Conservation (phyloP, 2,797 vertebrate species). For the Crax fasciolata region DNA sequence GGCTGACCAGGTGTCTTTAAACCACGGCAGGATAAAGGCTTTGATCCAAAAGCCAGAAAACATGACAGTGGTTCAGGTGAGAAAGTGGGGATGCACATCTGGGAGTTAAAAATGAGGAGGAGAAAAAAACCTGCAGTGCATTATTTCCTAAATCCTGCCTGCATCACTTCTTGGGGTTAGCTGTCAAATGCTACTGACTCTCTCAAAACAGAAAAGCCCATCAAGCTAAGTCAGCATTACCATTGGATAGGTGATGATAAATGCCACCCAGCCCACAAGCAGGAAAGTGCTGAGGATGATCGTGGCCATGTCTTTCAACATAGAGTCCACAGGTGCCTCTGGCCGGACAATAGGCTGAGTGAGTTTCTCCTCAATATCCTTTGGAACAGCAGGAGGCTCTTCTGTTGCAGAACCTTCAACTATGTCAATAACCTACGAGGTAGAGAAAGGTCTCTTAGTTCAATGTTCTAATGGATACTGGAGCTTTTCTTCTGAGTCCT, state of each 20-base stretch:
- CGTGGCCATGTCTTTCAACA: slow-evolving; percentile 97
- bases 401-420: slow-evolving; percentile 87
- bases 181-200: background rate
- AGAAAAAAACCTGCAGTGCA: background rate
- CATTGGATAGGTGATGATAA: slow-evolving; percentile 96
- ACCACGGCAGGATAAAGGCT: background rate
- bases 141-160: background rate
- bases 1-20: background rate
- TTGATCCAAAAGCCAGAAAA: background rate
- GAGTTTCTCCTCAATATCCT: slow-evolving; percentile 86
- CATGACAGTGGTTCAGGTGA: background rate
- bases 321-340: slow-evolving; percentile 92
- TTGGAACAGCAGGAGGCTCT: slow-evolving; percentile 69
- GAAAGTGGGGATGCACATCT: background rate
- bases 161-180: background rate
- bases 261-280: slow-evolving; percentile 95
- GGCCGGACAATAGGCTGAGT: slow-evolving; percentile 71
- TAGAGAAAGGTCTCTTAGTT: slow-evolving; percentile 30
- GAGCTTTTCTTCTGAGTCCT: background rate
- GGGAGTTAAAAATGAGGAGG: background rate
- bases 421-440: slow-evolving; percentile 81
- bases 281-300: slow-evolving; percentile 97
- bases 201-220: background rate
- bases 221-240: slow-evolving; percentile 73
- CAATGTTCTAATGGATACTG: background rate